A percentile compares a stretch with the other conserved stretches of the same genome.
These are phyloP conservation scores for Syncerus caffer DNA, from an alignment of 2,797 vertebrate species.

Conservation along the genomic window DNA sequence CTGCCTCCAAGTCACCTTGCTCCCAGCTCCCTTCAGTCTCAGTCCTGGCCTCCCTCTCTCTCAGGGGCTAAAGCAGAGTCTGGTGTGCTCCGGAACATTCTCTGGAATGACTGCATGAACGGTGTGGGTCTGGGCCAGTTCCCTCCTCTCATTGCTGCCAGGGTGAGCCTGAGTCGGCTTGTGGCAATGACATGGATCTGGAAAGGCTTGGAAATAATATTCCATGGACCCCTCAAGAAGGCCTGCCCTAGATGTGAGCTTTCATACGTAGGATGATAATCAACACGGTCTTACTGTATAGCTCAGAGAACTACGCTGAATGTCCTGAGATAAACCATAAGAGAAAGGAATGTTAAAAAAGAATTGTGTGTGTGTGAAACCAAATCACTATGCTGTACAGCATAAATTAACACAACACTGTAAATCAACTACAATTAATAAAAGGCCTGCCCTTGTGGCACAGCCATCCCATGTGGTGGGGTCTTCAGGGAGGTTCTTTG, in stretches of 20 bases:
- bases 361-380: neutral
- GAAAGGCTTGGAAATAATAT: neutral
- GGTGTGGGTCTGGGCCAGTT: rapidly evolving
- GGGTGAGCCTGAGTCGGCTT: neutral
- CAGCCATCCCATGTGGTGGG: neutral
- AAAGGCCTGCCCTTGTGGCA: neutral
- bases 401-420: neutral
- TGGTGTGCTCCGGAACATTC: rapidly evolving
- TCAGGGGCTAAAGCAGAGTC: neutral
- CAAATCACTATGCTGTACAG: neutral
- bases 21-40: too few relatives aligned
- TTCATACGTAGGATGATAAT: neutral
- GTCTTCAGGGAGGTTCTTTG: neutral
- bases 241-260: neutral
- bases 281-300: neutral
- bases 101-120: neutral
- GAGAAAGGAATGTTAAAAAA: neutral
- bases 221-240: neutral
- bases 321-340: neutral
- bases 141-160: neutral
- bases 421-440: neutral
- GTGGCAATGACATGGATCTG: neutral
- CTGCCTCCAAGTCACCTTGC: neutral
- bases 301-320: neutral
- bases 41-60: neutral